Evolutionary conservation across 2,888 invertebrate genomes (phyloP), one percentile per base, ranked within the genome.

Genomic region (Drosophila flavopinicola): DNA sequence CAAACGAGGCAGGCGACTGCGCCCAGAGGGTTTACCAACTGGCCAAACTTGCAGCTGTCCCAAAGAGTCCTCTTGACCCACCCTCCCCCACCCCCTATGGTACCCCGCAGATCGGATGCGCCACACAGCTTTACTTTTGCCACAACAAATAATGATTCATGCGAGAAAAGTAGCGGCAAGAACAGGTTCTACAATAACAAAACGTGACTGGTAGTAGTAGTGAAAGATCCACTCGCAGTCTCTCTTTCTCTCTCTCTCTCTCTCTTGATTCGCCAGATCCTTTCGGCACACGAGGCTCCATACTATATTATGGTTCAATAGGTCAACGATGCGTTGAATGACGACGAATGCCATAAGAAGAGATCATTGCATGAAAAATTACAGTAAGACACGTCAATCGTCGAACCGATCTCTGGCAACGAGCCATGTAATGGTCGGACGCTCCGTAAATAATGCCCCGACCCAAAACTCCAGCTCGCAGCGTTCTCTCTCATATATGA

Each of bases 261-360:
- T 39, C 53, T 38, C 13, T 41, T 20, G 44, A 42, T 27, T 15
- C 15, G 32, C 17, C 15, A 64, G 65, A 78, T 80, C 85, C 80
- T 80, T 80, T 65, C 79, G 87, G 85, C 87, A 87, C 85, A 87
- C 51, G 58, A 54, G 39, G 24, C 45, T 27, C 57, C 61, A 59
- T 67, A 59, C 52, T 67, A 59, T 49, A 86, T 87, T 85, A 78
- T 88, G 87, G 89, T 89, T 89, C 89, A 89, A 89, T 89, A 89
- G 89, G 89, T 89, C 89, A 89, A 89, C 90, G 88, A 90, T 89
- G 89, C 89, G 89, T 89, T 88, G 90, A 89, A 86, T 88, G 75
- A 65, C 69, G 65, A 44, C 45, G 44, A 51, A 57, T 60, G 85
- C 74, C 74, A 68, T 57, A 66, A 56, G 74, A 65, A 67, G 51